Percentiles rank a stretch among this genome's conserved stretches.
These are phyloP conservation scores for Falco berigora DNA, from an alignment of 2,797 vertebrate species.

Conservation along the genomic window DNA sequence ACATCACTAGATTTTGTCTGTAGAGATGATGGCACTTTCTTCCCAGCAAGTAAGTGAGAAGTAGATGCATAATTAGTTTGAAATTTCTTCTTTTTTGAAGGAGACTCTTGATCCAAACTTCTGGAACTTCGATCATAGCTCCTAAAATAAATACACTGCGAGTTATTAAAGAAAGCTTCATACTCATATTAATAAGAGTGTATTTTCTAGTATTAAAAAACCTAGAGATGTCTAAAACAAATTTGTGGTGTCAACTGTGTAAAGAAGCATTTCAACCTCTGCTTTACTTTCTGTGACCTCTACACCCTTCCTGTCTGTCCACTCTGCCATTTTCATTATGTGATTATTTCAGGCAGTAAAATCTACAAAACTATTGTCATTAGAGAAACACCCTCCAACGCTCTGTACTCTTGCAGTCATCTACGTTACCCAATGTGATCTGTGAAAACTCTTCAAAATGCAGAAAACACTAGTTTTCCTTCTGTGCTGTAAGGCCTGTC, in stretches of 20 bases:
- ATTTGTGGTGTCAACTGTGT: background rate
- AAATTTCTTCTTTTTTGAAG: slow-evolving; percentile 95
- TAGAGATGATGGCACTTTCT: slow-evolving; percentile 91
- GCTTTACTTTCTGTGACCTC: background rate
- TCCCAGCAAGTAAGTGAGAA: slow-evolving; percentile 87
- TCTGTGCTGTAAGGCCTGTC: background rate
- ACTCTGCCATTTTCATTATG: background rate
- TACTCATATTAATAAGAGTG: background rate
- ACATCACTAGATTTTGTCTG: slow-evolving; percentile 92
- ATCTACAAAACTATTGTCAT: background rate
- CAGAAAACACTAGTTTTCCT: background rate
- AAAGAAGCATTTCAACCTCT: background rate
- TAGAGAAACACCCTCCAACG: background rate
- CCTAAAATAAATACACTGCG: slow-evolving; percentile 62
- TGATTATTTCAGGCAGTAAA: background rate
- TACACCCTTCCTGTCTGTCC: background rate
- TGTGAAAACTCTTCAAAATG: background rate
- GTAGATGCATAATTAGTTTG: slow-evolving; percentile 90
- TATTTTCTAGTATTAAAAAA: background rate
- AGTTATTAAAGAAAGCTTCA: background rate
- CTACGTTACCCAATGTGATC: background rate
- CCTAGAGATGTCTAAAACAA: background rate
- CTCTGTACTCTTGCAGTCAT: background rate
- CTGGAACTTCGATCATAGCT: slow-evolving; percentile 90
- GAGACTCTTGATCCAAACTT: slow-evolving; percentile 96